phyloP scores from a whole-genome alignment of 2,797 vertebrate species.

The Huso huso region DNA sequence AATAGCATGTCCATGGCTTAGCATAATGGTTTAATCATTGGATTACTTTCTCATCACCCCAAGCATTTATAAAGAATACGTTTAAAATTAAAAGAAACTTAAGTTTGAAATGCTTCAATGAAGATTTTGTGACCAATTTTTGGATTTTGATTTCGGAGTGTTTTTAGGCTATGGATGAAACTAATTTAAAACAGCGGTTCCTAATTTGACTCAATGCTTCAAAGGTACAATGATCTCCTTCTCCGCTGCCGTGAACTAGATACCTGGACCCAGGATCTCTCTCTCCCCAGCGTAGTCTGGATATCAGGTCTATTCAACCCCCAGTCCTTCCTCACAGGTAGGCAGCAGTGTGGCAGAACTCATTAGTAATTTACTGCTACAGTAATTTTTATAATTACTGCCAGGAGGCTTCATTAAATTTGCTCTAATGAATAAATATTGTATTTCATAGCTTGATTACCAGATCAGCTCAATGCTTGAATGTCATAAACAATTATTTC shows the following conservation, averaged over 20 bases:
- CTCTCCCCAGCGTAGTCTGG: constrained; percentile 79
- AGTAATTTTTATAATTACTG: constrained; percentile 99
- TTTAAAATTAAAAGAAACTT: too few species aligned
- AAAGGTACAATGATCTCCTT: constrained; percentile 60
- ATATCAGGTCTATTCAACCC: constrained; percentile 81
- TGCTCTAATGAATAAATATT: constrained; percentile 99
- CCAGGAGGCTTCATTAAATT: constrained; percentile 99
- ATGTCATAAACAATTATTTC: constrained; percentile 99
- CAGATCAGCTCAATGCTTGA: constrained; percentile 98
- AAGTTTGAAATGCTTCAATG: too few species aligned
- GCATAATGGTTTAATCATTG: too few species aligned
- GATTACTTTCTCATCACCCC: too few species aligned
- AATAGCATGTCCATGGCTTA: too few species aligned
- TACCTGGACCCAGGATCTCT: constrained; percentile 57
- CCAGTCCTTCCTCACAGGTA: constrained; percentile 93
- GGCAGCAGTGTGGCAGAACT: constrained; percentile 79
- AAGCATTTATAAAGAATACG: too few species aligned
- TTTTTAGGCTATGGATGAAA: too few species aligned
- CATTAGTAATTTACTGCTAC: constrained; percentile 99
- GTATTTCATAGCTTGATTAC: constrained; percentile 99
- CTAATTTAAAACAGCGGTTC: too few species aligned
- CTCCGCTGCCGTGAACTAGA: constrained; percentile 64
- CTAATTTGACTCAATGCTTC: constrained; percentile 25
- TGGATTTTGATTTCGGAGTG: too few species aligned
- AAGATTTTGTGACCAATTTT: too few species aligned